Evolutionary conservation across 2,888 invertebrate species (phyloP), one percentile per base, ranked within the genome.

Genomic region (Arrhopalites spinosus): DNA sequence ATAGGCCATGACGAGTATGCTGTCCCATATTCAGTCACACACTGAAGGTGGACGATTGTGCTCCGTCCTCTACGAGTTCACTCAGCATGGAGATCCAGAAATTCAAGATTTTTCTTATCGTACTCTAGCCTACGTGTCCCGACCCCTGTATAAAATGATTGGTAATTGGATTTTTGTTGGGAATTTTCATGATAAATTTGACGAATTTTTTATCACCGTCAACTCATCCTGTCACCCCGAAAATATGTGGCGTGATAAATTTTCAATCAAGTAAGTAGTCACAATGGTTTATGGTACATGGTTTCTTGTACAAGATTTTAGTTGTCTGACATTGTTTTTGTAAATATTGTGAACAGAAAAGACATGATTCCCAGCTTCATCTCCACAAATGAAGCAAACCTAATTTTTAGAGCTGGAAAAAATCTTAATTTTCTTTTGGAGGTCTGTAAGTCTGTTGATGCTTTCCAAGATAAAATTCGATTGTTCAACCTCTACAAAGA

Each of bases 211-310:
- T 23, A 53, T 75, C 1, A 63, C 59, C 43, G 50, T 70, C 0
- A 47, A 75, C 45, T 29, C 56, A 20, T 15, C 43, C 15, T 69
- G 69, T 47, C 20, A 7, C n/a, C 27, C 50, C 11, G 70, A 69
- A 63, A 63, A 75, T 47, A 75, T 75, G 74, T 75, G 74, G 74
- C 30, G 61, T n/a, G 29, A 36, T 5, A 75, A 75, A 63, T 75
- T 75, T 75, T 43, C 27, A 15, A 29, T 75, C n/a, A 70, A 43
- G 74, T 75, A 47, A 47, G 74, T 29, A 27, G 5, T 17, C 23
- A 3, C 29, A 67, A 30, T 63, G 29, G 11, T 63, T n/a, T n/a
- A n/a, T n/a, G n/a, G n/a, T n/a, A n/a, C n/a, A n/a, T n/a, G n/a
- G n/a, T n/a, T 15, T 45, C 47, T 45, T 8, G 11, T 45, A 45